These are phyloP conservation scores for Desmodus rotundus DNA, from an alignment of 2,113 vertebrate genomes.

Conservation along the genomic window DNA sequence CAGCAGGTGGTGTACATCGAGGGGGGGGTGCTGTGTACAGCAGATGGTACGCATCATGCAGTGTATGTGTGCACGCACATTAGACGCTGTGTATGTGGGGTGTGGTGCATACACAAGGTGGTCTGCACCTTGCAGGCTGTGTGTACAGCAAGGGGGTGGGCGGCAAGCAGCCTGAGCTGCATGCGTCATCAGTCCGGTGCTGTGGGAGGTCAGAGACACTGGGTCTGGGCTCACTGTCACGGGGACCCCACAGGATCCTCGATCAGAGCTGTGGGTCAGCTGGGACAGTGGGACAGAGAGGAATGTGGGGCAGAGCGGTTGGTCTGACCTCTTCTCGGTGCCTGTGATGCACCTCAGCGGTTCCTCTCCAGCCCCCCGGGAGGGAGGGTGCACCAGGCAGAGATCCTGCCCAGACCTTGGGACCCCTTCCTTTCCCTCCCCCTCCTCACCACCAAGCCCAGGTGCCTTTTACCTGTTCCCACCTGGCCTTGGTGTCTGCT, in stretches of 20 bases:
- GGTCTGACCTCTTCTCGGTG: not conserved
- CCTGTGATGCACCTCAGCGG: not conserved
- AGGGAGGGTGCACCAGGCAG: not conserved
- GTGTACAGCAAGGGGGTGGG: not conserved
- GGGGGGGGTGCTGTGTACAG: not conserved
- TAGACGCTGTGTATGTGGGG: not conserved
- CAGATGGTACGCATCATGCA: not conserved
- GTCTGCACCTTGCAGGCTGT: not conserved
- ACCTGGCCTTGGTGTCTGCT: not conserved
- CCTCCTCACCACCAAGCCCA: not conserved
- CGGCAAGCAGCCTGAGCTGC: not conserved
- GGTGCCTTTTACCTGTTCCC: not conserved
- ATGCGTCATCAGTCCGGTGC: not conserved
- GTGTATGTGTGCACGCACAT: not conserved
- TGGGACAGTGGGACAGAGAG: not conserved
- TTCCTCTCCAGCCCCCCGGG: not conserved
- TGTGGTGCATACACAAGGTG: not conserved
- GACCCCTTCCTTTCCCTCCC: not conserved
- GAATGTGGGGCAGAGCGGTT: not conserved
- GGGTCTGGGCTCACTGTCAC: not conserved
- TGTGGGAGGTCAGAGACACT: not conserved
- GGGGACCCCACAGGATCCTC: not conserved
- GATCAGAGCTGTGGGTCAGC: not conserved
- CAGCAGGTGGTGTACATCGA: not conserved
- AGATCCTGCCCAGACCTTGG: not conserved